Evolutionary conservation across 2,113 vertebrate genomes (phyloP).

Genomic region (Collichthys lucidus): DNA sequence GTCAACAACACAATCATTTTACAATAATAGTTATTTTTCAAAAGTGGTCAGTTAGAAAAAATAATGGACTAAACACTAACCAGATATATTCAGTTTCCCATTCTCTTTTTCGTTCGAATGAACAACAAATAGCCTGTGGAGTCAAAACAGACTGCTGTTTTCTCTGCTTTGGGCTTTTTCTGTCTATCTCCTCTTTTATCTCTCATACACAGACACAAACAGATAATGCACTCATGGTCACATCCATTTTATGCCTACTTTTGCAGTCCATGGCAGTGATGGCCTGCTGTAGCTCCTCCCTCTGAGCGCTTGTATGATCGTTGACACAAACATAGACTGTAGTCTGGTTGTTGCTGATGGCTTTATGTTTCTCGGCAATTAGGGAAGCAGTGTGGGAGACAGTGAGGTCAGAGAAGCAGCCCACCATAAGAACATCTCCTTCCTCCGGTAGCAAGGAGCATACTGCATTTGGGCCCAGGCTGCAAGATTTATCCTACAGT

Average conservation of each 20-base stretch:
- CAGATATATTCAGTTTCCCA: background rate
- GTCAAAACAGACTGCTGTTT: constrained; percentile 2
- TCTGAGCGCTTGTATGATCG: constrained; percentile 75
- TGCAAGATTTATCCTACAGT: constrained; percentile 91
- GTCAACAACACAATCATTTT: background rate
- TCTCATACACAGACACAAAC: constrained; percentile 14
- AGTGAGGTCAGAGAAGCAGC: constrained; percentile 86
- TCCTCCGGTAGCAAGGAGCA: constrained; percentile 81
- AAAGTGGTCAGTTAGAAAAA: background rate
- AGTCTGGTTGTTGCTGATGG: constrained; percentile 24
- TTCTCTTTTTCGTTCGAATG: background rate
- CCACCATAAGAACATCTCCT: constrained; percentile 88
- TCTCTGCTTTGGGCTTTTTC: constrained; percentile 3
- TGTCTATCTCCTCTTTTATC: background rate
- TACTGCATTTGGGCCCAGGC: constrained; percentile 87
- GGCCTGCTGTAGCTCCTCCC: constrained; percentile 80
- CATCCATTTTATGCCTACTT: constrained; percentile 81
- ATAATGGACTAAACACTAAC: background rate
- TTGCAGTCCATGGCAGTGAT: constrained; percentile 87
- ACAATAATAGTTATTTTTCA: background rate
- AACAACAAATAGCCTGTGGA: background rate
- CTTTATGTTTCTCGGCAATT: constrained; percentile 61
- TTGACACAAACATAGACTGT: constrained; percentile 87
- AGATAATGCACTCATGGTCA: background rate
- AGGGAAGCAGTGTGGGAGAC: constrained; percentile 87